Evolutionary conservation across 2,113 vertebrate species (phyloP).

Genomic region (Tragelaphus strepsiceros): DNA sequence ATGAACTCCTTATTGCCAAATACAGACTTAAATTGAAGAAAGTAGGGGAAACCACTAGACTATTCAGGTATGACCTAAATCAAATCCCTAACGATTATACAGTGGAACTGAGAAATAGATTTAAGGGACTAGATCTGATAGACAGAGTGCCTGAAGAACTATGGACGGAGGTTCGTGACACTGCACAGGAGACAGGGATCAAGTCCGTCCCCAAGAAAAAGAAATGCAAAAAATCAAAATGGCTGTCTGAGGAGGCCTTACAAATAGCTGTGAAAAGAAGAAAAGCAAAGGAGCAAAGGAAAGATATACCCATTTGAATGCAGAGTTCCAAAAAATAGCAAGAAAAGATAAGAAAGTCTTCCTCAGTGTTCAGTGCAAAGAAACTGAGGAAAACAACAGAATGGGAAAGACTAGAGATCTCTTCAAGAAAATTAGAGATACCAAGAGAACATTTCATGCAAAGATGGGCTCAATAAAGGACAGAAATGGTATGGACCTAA

Average conservation of each 20-base stretch:
- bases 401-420: neutral
- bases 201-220: neutral
- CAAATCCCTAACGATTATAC: neutral
- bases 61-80: neutral
- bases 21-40: neutral
- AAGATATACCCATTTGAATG: neutral
- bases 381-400: neutral
- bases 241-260: neutral
- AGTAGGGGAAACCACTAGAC: neutral
- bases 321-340: neutral
- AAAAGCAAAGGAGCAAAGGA: neutral
- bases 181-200: neutral
- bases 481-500: neutral
- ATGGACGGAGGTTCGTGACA: accelerated
- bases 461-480: neutral
- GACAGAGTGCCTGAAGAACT: neutral
- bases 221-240: neutral
- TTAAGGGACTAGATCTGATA: neutral
- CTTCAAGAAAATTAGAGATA: neutral
- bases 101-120: neutral
- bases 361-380: neutral
- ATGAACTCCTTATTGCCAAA: neutral
- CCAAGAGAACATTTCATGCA: neutral
- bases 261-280: neutral
- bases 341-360: neutral